Conservation (phyloP, 2,797 vertebrate genomes). For the Yasuhikotakia modesta region DNA sequence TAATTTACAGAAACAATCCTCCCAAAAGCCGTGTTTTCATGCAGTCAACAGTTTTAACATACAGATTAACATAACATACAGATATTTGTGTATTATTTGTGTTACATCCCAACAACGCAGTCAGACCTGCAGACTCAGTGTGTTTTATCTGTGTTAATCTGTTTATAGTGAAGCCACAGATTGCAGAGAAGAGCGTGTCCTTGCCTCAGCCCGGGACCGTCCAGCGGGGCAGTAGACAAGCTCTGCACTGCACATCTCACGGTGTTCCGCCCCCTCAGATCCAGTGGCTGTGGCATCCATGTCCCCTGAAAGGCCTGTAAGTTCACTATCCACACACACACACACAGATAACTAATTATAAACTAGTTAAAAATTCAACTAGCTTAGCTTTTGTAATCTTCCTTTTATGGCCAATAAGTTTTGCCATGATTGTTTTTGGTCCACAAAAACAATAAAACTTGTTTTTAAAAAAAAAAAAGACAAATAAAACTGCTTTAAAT, state of each 20-base stretch:
- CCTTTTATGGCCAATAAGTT: background rate
- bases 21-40: no score
- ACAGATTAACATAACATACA: no score
- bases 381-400: background rate
- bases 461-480: no score
- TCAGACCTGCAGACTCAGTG: background rate
- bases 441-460: no score
- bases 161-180: conserved; percentile 87
- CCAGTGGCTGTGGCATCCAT: conserved; percentile 90
- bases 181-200: conserved; percentile 89
- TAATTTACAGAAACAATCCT: no score
- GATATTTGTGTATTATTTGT: background rate
- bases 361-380: no score
- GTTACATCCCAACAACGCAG: background rate
- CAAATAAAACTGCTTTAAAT: background rate
- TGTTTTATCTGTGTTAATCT: background rate
- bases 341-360: background rate
- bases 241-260: conserved; percentile 86
- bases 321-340: conserved; percentile 56
- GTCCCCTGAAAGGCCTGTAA: conserved; percentile 88
- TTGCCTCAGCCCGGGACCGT: conserved; percentile 80
- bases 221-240: conserved; percentile 81
- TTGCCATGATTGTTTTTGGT: no score
- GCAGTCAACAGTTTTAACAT: no score
- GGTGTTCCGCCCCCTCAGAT: conserved; percentile 86